Conservation (phyloP, 2,888 invertebrate species). For the Pterostichus madidus region DNA sequence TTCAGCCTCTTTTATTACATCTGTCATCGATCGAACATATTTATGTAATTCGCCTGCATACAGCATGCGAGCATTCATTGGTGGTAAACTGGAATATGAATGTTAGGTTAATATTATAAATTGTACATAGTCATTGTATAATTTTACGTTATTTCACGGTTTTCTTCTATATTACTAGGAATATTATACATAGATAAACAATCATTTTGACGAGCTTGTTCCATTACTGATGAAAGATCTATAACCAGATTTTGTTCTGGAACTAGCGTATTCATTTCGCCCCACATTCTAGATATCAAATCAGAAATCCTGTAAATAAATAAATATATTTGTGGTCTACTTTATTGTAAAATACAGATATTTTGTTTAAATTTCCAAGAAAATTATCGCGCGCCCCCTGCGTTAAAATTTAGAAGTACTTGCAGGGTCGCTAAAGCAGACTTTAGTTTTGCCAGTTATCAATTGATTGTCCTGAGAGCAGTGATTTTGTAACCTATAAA, state of each 20-base stretch:
- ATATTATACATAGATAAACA: constrained; percentile 64
- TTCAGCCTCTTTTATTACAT: constrained; percentile 63
- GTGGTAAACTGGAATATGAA: constrained; percentile 41
- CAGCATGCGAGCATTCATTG: constrained; percentile 59
- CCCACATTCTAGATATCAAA: constrained; percentile 57
- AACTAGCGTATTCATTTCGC: constrained; percentile 46
- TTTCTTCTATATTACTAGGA: constrained; percentile 40
- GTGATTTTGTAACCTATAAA: constrained; percentile 60
- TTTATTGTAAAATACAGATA: too few relatives aligned
- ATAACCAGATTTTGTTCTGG: constrained; percentile 36
- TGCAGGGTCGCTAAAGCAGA: neutral
- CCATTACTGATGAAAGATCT: constrained; percentile 57
- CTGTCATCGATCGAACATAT: constrained; percentile 54
- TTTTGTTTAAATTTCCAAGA: too few relatives aligned
- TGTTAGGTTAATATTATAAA: neutral
- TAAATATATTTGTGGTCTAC: too few relatives aligned
- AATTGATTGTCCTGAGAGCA: neutral
- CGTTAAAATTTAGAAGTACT: too few relatives aligned
- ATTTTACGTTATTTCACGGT: constrained; percentile 54
- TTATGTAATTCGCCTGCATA: constrained; percentile 62
- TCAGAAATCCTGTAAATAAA: neutral
- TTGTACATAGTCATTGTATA: neutral
- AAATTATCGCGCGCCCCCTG: too few relatives aligned
- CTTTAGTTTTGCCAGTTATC: neutral
- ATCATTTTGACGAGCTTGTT: constrained; percentile 57